Conservation (phyloP, 1,140 invertebrate genomes). For the Alviniconcha marisindica region DNA sequence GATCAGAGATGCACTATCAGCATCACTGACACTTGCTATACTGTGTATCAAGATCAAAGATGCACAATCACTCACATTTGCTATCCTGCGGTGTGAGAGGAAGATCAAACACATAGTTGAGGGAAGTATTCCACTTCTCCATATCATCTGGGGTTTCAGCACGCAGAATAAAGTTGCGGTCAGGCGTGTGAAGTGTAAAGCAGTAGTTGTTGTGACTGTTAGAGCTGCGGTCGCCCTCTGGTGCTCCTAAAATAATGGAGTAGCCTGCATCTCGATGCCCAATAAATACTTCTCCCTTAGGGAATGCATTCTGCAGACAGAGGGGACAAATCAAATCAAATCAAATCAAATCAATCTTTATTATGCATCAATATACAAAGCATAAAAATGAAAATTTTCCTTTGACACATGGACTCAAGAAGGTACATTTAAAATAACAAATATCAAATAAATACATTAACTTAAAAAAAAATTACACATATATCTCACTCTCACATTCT, state of each 20-base stretch:
- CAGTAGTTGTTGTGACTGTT: slow-evolving; percentile 81
- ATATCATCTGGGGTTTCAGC: slow-evolving; percentile 86
- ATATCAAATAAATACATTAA: too few species aligned
- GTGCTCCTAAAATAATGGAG: slow-evolving; percentile 80
- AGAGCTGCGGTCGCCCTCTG: slow-evolving; percentile 78
- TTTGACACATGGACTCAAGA: too few species aligned
- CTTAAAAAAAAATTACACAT: too few species aligned
- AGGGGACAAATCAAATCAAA: too few species aligned
- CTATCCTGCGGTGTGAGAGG: slow-evolving; percentile 88
- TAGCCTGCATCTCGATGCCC: slow-evolving; percentile 87
- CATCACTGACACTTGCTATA: too few species aligned
- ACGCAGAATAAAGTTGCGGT: slow-evolving; percentile 88
- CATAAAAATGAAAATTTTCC: too few species aligned
- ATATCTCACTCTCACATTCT: too few species aligned
- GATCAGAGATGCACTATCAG: too few species aligned
- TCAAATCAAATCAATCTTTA: too few species aligned
- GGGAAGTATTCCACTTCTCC: slow-evolving; percentile 85
- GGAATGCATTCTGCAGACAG: slow-evolving; percentile 84
- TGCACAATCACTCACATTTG: slow-evolving; percentile 84
- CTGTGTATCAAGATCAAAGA: too few species aligned
- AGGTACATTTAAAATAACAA: too few species aligned
- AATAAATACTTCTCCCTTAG: slow-evolving; percentile 94
- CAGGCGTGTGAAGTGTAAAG: slow-evolving; percentile 92
- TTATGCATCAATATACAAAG: too few species aligned
- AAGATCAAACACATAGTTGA: slow-evolving; percentile 86